phyloP scores from a whole-genome alignment of 1,140 invertebrate species.

The Dinoponera quadriceps region DNA sequence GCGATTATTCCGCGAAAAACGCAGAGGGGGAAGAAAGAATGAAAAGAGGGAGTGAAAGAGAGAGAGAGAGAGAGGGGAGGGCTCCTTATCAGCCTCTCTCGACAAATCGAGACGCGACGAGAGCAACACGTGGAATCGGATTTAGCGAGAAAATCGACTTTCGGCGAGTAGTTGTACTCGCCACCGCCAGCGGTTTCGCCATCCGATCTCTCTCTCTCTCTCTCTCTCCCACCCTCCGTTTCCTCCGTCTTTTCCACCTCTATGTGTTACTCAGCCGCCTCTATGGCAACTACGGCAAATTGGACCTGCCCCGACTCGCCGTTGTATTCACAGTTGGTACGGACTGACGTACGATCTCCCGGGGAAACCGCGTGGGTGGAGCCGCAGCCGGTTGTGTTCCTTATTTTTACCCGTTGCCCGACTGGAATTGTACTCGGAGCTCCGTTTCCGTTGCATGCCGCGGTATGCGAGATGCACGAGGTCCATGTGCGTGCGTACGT shows the following conservation, averaged over 20 bases:
- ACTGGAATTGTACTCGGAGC: conserved; percentile 56
- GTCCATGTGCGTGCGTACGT: conserved; percentile 3
- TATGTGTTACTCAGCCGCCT: conserved; percentile 61
- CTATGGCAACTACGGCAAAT: conserved; percentile 62
- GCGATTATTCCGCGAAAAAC: neutral
- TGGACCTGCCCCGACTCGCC: conserved; percentile 50
- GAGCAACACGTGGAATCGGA: conserved; percentile 42
- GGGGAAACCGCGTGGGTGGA: conserved; percentile 70
- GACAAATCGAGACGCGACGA: conserved; percentile 27
- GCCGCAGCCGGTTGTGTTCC: conserved; percentile 64
- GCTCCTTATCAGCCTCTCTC: conserved; percentile 17
- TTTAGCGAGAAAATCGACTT: conserved; percentile 54
- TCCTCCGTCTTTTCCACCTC: conserved; percentile 28
- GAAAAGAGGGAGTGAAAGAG: too few species aligned
- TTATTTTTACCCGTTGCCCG: conserved; percentile 64
- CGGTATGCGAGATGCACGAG: conserved; percentile 23
- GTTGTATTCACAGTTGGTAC: conserved; percentile 61
- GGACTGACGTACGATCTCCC: conserved; percentile 70
- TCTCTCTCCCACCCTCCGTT: conserved; percentile 20
- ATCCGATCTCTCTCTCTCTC: conserved; percentile 37
- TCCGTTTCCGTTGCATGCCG: conserved; percentile 36
- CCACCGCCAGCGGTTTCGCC: conserved; percentile 8
- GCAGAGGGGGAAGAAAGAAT: too few species aligned
- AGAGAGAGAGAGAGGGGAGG: neutral
- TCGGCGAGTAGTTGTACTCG: conserved; percentile 34